These are phyloP conservation scores for Lutjanus argentimaculatus DNA, from an alignment of 2,797 vertebrate species.

Conservation along the genomic window DNA sequence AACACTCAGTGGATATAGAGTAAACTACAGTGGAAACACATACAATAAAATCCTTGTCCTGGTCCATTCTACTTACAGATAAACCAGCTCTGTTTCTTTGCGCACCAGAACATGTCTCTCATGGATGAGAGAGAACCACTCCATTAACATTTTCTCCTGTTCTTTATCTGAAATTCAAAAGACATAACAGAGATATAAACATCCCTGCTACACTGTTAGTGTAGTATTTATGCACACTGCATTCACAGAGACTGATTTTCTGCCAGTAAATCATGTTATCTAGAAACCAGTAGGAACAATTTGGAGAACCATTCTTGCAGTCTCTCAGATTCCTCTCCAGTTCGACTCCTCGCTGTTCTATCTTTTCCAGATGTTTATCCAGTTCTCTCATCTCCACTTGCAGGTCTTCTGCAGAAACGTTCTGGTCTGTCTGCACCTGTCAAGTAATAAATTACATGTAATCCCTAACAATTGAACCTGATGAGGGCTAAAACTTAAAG, in stretches of 20 bases:
- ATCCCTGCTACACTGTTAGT: not conserved
- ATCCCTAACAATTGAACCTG: no score
- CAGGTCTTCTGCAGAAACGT: conserved; percentile 87
- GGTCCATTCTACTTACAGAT: conserved; percentile 87
- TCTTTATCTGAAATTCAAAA: conserved; percentile 83
- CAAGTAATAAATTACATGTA: not conserved
- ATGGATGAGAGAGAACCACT: conserved; percentile 93
- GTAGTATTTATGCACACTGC: not conserved
- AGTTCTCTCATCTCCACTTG: conserved; percentile 88
- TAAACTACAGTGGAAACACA: not conserved
- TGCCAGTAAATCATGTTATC: not conserved
- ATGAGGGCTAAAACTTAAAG: not conserved
- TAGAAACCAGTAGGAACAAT: conserved; percentile 4
- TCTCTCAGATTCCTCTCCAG: conserved; percentile 90
- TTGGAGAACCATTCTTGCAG: conserved; percentile 81
- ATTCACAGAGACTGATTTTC: not conserved
- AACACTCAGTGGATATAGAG: not conserved
- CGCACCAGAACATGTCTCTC: conserved; percentile 91
- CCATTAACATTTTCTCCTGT: conserved; percentile 90
- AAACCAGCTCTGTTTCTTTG: conserved; percentile 91
- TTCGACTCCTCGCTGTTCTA: conserved; percentile 90
- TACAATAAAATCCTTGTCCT: not conserved
- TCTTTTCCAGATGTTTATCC: conserved; percentile 87
- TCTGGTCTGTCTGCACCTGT: conserved; percentile 91
- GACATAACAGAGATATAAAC: not conserved